A percentile compares a stretch with the other conserved stretches of the same genome.
Conservation (phyloP, 2,888 invertebrate species). For the Andrena haemorrhoa region DNA sequence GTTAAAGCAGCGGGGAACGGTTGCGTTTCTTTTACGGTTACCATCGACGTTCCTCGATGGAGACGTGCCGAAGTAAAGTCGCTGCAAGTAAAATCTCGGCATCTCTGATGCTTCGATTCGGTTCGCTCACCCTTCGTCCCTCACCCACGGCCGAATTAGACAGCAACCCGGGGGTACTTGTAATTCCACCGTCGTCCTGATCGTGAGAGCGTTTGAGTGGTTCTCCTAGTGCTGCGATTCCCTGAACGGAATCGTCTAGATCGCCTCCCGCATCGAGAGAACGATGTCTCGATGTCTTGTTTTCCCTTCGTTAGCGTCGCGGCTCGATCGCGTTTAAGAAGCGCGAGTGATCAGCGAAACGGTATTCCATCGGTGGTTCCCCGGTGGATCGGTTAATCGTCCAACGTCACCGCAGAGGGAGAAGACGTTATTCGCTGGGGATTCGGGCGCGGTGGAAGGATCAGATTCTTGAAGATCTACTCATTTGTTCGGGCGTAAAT, state of each 20-base stretch:
- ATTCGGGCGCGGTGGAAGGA: slow-evolving; percentile 7
- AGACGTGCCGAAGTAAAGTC: background rate
- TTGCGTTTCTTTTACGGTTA: background rate
- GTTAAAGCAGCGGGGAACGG: too few species aligned
- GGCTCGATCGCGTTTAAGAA: too few species aligned
- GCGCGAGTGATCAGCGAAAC: background rate
- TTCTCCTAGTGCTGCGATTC: background rate
- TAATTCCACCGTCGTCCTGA: slow-evolving; percentile 35
- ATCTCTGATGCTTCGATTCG: background rate
- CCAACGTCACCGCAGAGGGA: background rate
- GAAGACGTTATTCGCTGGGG: slow-evolving; percentile 8
- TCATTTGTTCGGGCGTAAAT: slow-evolving; percentile 49
- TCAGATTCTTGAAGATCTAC: slow-evolving; percentile 47
- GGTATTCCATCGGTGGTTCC: background rate
- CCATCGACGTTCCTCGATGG: background rate
- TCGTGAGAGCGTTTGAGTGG: slow-evolving; percentile 18
- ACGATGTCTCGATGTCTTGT: background rate
- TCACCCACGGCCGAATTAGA: slow-evolving; percentile 30
- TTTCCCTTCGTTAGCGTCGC: background rate
- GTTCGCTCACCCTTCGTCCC: slow-evolving; percentile 9
- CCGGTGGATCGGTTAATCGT: background rate
- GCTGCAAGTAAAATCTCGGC: background rate
- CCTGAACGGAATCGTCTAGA: slow-evolving; percentile 6
- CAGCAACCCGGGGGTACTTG: slow-evolving; percentile 30
- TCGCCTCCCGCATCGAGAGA: background rate